These are phyloP conservation scores for Cryptops parisi DNA, from an alignment of 2,888 invertebrate genomes.

Conservation along the genomic window DNA sequence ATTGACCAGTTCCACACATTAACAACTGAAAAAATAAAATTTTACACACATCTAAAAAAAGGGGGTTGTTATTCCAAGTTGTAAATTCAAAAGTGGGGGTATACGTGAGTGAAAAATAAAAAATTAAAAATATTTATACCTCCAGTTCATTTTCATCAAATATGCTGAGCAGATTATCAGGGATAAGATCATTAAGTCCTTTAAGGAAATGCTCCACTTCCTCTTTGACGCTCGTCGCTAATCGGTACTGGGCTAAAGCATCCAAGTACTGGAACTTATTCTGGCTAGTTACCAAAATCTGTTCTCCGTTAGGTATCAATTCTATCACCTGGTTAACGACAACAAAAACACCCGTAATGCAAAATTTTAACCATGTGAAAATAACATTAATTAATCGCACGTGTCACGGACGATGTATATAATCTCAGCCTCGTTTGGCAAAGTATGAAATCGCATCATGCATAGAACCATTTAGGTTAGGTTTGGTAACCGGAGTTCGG, in stretches of 20 bases:
- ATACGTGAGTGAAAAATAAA: too few species aligned
- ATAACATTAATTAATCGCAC: background rate
- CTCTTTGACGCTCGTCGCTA: slow-evolving; percentile 62
- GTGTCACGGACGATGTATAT: too few species aligned
- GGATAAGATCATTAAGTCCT: slow-evolving; percentile 79
- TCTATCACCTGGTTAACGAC: slow-evolving; percentile 51
- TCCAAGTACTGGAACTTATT: slow-evolving; percentile 73
- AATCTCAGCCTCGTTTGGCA: too few species aligned
- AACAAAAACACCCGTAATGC: background rate
- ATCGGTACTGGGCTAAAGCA: slow-evolving; percentile 65
- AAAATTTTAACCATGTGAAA: background rate
- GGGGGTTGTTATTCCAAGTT: too few species aligned
- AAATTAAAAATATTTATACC: too few species aligned
- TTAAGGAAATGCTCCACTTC: slow-evolving; percentile 79
- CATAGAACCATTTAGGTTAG: too few species aligned
- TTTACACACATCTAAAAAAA: background rate
- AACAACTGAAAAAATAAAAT: slow-evolving; percentile 47
- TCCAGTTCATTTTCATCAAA: slow-evolving; percentile 94
- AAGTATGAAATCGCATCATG: too few species aligned
- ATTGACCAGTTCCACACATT: slow-evolving; percentile 84
- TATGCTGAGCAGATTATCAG: slow-evolving; percentile 80
- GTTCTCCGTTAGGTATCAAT: slow-evolving; percentile 65
- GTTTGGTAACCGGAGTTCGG: too few species aligned
- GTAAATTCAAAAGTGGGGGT: too few species aligned
- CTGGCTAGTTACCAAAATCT: slow-evolving; percentile 54